Base-by-base conservation (phyloP, 2,113 vertebrate species). In the Malaclemys terrapin region DNA sequence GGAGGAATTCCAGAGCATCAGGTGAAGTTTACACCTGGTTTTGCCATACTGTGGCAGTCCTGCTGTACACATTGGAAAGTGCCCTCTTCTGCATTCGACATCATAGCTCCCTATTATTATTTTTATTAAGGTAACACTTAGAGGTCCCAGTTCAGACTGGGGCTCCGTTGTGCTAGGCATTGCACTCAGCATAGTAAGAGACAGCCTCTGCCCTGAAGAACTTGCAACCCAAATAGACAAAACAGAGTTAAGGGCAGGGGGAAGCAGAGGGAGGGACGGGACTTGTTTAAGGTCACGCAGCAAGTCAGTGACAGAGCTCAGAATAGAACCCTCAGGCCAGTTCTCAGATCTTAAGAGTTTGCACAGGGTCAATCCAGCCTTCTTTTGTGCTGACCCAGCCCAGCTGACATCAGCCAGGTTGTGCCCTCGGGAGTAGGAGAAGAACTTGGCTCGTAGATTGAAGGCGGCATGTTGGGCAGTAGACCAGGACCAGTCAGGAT, bases 161-260 rank as follows among this genome's bases (percentile, higher is more conserved):
- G 1, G 38, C 12, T 54, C 42, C 56, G 42, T 76, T 75, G 62
- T 45, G n/a, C 62, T 65, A 19, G 13, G 5, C 53, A 38, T 19
- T 8, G 50, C 9, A 56, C 19, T 16, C 0, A 0, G 38, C 1
- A 0, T 29, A 50, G 59, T n/a, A 84, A 56, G 62, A 52, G 49
- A 50, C 24, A 81, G 4, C 42, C 72, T n/a, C 88, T 53, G 59
- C 14, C 62, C 84, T 86, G 88, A 91, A 52, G 52, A 82, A 24
- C 59, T 45, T 88, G 53, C 69, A 89, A 31, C 31, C 29, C 89
- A 85, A 11, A 3, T 53, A 92, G 89, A 24, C 38, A 42, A 76
- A 24, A 69, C 62, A 25, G 38, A 76, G n/a, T 5, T 10, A 62
- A 75, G 82, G 50, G 35, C 45, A 35, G 47, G 72, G 85, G 83